phyloP scores from a whole-genome alignment of 2,888 invertebrate species.

The Drosophila birchii region DNA sequence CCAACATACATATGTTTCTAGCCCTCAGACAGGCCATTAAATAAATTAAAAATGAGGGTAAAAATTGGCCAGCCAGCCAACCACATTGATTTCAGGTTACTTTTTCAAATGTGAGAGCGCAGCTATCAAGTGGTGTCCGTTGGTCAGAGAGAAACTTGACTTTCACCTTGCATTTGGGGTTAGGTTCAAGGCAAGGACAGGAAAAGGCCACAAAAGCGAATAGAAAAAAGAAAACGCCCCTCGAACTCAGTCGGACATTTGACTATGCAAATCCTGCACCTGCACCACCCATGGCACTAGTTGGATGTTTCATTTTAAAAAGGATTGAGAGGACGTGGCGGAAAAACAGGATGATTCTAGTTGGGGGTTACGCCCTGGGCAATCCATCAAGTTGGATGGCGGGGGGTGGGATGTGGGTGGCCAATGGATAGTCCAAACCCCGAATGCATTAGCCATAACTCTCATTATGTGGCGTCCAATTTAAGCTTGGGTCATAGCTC shows the following conservation, averaged over 20 bases:
- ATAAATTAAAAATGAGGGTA: slow-evolving; percentile 46
- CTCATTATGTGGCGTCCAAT: slow-evolving; percentile 64
- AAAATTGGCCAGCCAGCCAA: slow-evolving; percentile 15
- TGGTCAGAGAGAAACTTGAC: slow-evolving; percentile 25
- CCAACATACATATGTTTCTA: slow-evolving; percentile 2
- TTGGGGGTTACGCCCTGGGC: slow-evolving; percentile 34
- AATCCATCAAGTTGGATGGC: slow-evolving; percentile 55
- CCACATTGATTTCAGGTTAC: slow-evolving; percentile 25
- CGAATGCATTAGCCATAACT: slow-evolving; percentile 76
- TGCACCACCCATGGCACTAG: slow-evolving; percentile 50
- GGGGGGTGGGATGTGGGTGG: slow-evolving; percentile 4
- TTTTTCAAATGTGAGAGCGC: slow-evolving; percentile 19
- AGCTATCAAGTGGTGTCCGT: slow-evolving; percentile 15
- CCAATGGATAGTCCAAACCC: slow-evolving; percentile 31
- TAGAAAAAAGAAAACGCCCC: slow-evolving; percentile 10
- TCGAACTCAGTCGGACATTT: slow-evolving; percentile 23
- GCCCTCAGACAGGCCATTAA: slow-evolving; percentile 34
- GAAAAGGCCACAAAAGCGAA: slow-evolving; percentile 28
- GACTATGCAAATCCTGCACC: slow-evolving; percentile 49
- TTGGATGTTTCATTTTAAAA: slow-evolving; percentile 67
- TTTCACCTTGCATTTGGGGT: slow-evolving; percentile 26
- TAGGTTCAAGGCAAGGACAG: slow-evolving; percentile 41
- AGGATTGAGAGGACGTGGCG: slow-evolving; percentile 1
- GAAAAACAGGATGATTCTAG: slow-evolving; percentile 24
- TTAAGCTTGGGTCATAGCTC: slow-evolving; percentile 30